These are phyloP conservation scores for Elymnias hypermnestra DNA, from an alignment of 1,140 invertebrate genomes.

Conservation along the genomic window DNA sequence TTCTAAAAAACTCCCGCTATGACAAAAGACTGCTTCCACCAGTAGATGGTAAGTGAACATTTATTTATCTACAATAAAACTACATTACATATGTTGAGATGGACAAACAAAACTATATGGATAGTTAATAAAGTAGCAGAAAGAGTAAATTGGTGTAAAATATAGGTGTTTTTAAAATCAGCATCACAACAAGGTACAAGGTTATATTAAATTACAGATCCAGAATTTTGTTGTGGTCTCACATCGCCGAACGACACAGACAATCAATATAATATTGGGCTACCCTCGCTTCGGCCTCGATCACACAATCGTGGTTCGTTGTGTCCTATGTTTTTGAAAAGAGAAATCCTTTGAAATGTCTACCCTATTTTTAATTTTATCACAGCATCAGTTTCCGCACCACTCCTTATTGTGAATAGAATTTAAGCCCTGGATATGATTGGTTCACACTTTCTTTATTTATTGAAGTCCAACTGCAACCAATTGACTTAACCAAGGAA, in stretches of 20 bases:
- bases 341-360: conserved; percentile 44
- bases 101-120: neutral
- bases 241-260: conserved; percentile 82
- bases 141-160: conserved; percentile 10
- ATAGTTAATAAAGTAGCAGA: neutral
- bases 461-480: too few species aligned
- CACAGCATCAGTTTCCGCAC: conserved; percentile 16
- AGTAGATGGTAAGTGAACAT: conserved; percentile 83
- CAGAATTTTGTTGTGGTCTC: conserved; percentile 90
- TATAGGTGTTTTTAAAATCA: too few species aligned
- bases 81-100: too few species aligned
- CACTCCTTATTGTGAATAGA: conserved; percentile 5
- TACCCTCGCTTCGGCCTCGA: conserved; percentile 78
- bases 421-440: conserved; percentile 10
- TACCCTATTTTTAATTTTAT: conserved; percentile 9
- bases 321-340: conserved; percentile 72
- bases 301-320: conserved; percentile 82
- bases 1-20: conserved; percentile 87
- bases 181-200: conserved; percentile 9
- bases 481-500: too few species aligned
- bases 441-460: too few species aligned
- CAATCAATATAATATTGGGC: conserved; percentile 70
- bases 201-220: conserved; percentile 83
- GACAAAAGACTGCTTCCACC: conserved; percentile 91
- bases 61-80: neutral